Evolutionary conservation across 2,797 vertebrate species (phyloP).

Genomic region (Eulemur mongoz): DNA sequence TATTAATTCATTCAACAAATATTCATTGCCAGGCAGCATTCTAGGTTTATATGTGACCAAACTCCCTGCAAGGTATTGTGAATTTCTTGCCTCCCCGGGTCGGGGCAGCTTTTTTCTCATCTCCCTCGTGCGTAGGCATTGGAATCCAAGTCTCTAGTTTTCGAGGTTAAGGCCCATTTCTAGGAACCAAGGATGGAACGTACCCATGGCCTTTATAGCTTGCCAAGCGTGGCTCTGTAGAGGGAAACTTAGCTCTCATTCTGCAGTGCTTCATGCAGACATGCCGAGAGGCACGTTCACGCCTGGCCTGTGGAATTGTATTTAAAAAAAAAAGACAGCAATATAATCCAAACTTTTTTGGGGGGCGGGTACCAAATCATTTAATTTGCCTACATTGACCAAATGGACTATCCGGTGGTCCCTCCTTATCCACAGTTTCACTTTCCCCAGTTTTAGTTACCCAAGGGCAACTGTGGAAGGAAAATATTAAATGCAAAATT

Average conservation of each 20-base stretch:
- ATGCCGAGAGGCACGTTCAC: not conserved
- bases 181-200: not conserved
- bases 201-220: not conserved
- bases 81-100: not conserved
- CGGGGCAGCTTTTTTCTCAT: not conserved
- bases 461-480: not conserved
- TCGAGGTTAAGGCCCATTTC: not conserved
- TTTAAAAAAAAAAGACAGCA: not conserved
- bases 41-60: not conserved
- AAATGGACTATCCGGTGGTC: not conserved
- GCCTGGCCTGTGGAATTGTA: not conserved
- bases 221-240: not conserved
- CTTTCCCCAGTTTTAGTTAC: not conserved
- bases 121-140: not conserved
- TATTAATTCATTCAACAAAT: not conserved
- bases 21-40: not conserved
- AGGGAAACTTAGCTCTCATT: not conserved
- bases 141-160: not conserved
- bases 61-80: not conserved
- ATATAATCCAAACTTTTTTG: not conserved
- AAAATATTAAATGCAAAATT: not conserved
- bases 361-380: not conserved
- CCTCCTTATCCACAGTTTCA: not conserved
- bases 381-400: not conserved
- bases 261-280: not conserved